These are phyloP conservation scores for Agelas oroides DNA, from an alignment of 37 sponge, comb jelly and placozoan species.

Conservation along the genomic window DNA sequence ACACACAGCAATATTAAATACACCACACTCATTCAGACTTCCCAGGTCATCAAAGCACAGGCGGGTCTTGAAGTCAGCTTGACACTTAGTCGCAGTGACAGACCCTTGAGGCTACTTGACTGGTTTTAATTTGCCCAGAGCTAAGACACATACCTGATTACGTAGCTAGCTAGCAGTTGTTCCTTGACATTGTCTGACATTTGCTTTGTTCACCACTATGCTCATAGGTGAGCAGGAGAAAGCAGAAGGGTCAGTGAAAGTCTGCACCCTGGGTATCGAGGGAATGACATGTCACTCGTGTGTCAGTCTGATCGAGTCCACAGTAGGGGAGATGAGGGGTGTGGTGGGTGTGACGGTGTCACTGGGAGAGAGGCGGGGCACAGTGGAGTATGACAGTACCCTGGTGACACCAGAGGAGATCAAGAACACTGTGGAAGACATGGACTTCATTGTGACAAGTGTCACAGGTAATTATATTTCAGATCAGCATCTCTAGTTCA, in stretches of 20 bases:
- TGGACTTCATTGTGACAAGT: constrained; percentile 52
- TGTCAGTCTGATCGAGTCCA: constrained; percentile 86
- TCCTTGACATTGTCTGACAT: too few relatives aligned
- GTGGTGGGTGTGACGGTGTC: constrained; percentile 64
- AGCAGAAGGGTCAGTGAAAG: background rate
- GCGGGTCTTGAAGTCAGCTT: too few relatives aligned
- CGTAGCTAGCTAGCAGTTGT: too few relatives aligned
- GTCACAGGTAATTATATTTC: constrained; percentile 6
- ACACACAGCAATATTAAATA: too few relatives aligned
- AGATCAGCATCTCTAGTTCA: too few relatives aligned
- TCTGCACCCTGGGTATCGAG: constrained; percentile 58
- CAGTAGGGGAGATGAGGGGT: constrained; percentile 48
- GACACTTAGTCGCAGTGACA: too few relatives aligned
- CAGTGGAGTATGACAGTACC: constrained; percentile 49
- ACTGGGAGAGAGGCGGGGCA: constrained; percentile 52
- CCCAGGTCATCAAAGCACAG: too few relatives aligned
- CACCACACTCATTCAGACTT: too few relatives aligned
- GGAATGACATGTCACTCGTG: constrained; percentile 97
- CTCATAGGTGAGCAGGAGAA: background rate
- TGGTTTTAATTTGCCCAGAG: too few relatives aligned
- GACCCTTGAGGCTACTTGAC: too few relatives aligned
- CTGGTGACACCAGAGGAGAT: constrained; percentile 19
- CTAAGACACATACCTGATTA: too few relatives aligned
- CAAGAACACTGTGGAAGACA: constrained; percentile 41
- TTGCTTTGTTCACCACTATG: too few relatives aligned